Conservation (phyloP, 1,140 invertebrate species). For the Daktulosphaira vitifoliae region DNA sequence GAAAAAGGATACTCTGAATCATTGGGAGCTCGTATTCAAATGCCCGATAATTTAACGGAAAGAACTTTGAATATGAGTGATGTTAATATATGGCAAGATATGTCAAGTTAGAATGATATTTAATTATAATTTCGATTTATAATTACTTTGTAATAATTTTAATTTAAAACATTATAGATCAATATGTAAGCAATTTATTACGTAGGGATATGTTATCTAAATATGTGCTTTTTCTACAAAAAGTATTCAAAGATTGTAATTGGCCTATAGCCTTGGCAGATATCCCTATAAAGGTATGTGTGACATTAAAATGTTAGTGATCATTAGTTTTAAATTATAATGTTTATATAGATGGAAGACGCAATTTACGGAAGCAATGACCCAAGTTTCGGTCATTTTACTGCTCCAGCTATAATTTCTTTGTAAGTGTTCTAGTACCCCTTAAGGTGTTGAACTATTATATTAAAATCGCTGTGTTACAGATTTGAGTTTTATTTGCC, state of each 20-base stretch:
- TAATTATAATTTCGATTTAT: constrained; percentile 2
- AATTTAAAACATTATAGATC: constrained; percentile 39
- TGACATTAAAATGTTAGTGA: no score
- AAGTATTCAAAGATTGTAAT: constrained; percentile 39
- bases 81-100: constrained; percentile 60
- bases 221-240: constrained; percentile 39
- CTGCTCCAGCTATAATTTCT: constrained; percentile 39
- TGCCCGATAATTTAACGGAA: constrained; percentile 46
- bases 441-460: not conserved
- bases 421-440: constrained; percentile 39
- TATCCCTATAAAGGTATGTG: constrained; percentile 39
- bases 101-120: constrained; percentile 51
- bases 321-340: not conserved
- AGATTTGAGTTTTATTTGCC: constrained; percentile 70
- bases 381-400: constrained; percentile 40
- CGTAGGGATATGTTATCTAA: constrained; percentile 38
- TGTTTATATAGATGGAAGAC: constrained; percentile 38
- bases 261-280: constrained; percentile 38
- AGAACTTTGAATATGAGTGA: constrained; percentile 50
- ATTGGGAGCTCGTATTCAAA: constrained; percentile 49
- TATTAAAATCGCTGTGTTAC: not conserved
- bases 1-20: constrained; percentile 63
- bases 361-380: constrained; percentile 40
- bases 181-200: constrained; percentile 40
- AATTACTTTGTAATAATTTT: not conserved